These are phyloP conservation scores for Coturnix japonica DNA, from an alignment of 2,113 vertebrate genomes.

Conservation along the genomic window DNA sequence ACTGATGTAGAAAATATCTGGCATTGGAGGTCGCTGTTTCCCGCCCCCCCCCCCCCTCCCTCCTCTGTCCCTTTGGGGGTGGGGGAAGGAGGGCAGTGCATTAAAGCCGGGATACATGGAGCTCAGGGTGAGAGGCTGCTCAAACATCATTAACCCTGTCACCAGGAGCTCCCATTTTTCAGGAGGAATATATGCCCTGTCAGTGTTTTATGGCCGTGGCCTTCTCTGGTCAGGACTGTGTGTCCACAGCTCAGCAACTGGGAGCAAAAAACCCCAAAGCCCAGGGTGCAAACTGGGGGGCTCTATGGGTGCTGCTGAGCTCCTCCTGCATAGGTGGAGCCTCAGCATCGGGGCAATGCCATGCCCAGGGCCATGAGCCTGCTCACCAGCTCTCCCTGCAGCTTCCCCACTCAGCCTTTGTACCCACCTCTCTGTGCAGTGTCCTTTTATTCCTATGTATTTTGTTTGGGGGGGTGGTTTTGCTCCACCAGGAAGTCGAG, in stretches of 20 bases:
- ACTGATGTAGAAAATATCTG: constrained; percentile 44
- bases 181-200: constrained; percentile 18
- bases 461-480: not conserved
- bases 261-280: not conserved
- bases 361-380: no score
- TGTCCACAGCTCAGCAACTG: not conserved
- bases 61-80: not conserved
- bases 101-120: constrained; percentile 19
- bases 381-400: no score
- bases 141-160: constrained; percentile 52
- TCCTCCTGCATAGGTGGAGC: no score
- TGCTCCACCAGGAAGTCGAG: not conserved
- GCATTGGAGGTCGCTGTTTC: constrained; percentile 26
- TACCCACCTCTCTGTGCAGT: not conserved
- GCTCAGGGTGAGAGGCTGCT: constrained; percentile 57
- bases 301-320: no score
- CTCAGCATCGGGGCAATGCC: no score
- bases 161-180: constrained; percentile 27
- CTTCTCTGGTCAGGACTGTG: not conserved
- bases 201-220: not conserved
- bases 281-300: no score
- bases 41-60: not conserved
- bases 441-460: no score
- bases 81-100: constrained; percentile 22
- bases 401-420: no score